Evolutionary conservation across 2,888 invertebrate genomes (phyloP), one percentile per base, ranked within the genome.

Genomic region (Linnaemya tessellans): DNA sequence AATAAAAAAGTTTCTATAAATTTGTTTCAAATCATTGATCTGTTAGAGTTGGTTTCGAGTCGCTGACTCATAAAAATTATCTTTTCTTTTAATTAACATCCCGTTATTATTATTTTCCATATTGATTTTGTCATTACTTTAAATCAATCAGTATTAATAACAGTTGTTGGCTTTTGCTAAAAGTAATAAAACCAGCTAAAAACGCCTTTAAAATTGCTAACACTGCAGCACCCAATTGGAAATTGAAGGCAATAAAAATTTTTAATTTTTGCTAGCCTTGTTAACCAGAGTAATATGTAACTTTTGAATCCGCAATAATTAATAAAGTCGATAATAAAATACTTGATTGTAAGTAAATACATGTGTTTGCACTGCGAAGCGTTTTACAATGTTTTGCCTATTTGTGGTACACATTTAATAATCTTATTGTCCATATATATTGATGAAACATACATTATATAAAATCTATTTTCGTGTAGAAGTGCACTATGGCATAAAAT

Each of bases 141-240:
- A 73, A 67, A 73, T 51, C 60, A 74, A 58, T 73, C 49, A 60
- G 46, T 67, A 20, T 74, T 64, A 46, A 64, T 80, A 49, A 70
- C 51, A 43, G 51, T 54, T 71, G 11, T 70, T 38, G 8, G 9
- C 51, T 15, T 51, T 60, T 35, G 3, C 46, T 49, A 18, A n/a
- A 35, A n/a, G 15, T 8, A 22, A n/a, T n/a, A n/a, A 60, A 67
- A 58, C 49, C 65, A 54, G 8, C 58, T 11, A 38, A 65, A 71
- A 73, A 74, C 38, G 38, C 43, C 41, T 54, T 41, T 81, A 43
- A 15, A 18, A 67, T 62, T 41, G 25, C 13, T 30, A 18, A 58
- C 11, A 73, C 25, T 51, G 22, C 58, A 41, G 0, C 4, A 62
- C 43, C 54, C 54, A 54, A 30, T 51, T 3, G 43, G 62, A 81